Evolutionary conservation across 2,888 invertebrate species (phyloP), one percentile per base, ranked within the genome.

Genomic region (Lymantria dispar): DNA sequence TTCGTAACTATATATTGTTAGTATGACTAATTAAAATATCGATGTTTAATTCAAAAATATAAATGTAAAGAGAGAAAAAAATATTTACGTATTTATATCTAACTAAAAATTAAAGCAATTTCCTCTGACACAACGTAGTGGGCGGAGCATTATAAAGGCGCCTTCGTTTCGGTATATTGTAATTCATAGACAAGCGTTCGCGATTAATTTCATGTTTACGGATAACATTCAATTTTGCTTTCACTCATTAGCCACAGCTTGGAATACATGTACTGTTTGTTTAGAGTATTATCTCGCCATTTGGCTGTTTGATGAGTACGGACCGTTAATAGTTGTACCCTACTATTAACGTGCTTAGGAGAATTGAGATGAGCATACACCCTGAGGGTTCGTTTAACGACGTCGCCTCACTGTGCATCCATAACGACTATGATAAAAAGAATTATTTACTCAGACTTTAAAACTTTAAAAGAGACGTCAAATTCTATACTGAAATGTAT

Each of bases 81-180:
- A 72, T 74, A 72, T 74, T 75, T 73, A 62, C 65, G 58, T 58
- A 60, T 58, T 70, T 76, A 72, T 76, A 74, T 72, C 56, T 56
- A 66, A 70, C 62, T 70, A 68, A 78, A 78, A 80, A 76, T 76
- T 58, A 73, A 73, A 75, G 64, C 74, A 74, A 80, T 80, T 78
- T 78, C 71, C 77, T 68, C 61, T 74, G 65, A 64, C 67, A 68
- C 60, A 70, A 70, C 71, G 66, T 54, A 57, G 50, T 60, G 60
- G 56, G 68, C 67, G 63, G 51, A 64, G 72, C 64, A 72, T 70
- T 12, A 71, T 73, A 63, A 68, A 71, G 57, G 60, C 63, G 60
- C 68, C 65, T 64, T 60, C 47, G 63, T 60, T 56, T 56, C 53
- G 48, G 52, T 52, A 56, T 66, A 15, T 56, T 63, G 50, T 52